Conservation (phyloP, 2,888 invertebrate genomes). For the Chaitophorus viminalis region DNA sequence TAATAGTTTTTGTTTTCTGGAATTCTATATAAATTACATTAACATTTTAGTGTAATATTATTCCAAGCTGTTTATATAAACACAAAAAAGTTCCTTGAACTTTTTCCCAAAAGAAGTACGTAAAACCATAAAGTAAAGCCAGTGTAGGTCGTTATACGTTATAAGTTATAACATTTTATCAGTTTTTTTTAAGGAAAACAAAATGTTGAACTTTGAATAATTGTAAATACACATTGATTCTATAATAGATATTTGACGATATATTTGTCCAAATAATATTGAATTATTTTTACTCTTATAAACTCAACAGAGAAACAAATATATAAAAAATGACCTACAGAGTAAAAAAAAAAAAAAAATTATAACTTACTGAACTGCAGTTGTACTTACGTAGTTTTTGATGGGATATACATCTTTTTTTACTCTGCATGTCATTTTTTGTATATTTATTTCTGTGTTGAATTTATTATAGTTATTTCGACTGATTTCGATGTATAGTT, state of each 20-base stretch:
- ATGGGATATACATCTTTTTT: no score
- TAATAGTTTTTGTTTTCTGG: neutral
- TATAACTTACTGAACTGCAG: no score
- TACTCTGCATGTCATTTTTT: neutral
- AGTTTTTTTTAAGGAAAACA: constrained; percentile 4
- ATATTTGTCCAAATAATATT: neutral
- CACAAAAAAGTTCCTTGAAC: neutral
- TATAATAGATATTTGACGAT: neutral
- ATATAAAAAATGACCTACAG: no score
- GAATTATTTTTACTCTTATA: no score
- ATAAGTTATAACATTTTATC: neutral
- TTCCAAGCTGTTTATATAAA: neutral
- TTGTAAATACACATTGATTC: neutral
- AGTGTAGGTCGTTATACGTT: neutral
- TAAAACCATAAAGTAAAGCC: neutral
- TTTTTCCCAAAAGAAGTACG: neutral
- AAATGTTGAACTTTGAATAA: neutral
- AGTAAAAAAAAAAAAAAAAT: no score
- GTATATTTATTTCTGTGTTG: neutral
- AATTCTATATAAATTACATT: constrained; percentile 25
- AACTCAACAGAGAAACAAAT: no score
- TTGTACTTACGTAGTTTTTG: no score
- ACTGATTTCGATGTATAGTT: neutral
- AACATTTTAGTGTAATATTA: constrained; percentile 16
- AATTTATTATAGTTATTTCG: neutral